These are phyloP conservation scores for Halcyon malimbica DNA, from an alignment of 2,113 vertebrate species.

Conservation along the genomic window DNA sequence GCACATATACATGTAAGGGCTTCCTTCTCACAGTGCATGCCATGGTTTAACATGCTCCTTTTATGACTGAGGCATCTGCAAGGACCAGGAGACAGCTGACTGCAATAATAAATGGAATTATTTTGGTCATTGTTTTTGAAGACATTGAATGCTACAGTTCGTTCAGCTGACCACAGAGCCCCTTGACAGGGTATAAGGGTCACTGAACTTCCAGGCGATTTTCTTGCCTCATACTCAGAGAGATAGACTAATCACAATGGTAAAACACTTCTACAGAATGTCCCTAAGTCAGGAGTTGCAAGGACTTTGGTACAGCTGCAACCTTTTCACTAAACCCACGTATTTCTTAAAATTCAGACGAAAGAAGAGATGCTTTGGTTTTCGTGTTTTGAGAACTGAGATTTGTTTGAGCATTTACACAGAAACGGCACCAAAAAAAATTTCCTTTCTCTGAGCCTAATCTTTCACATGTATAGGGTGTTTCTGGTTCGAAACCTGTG, in stretches of 20 bases:
- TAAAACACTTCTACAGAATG: neutral
- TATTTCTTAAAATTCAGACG: neutral
- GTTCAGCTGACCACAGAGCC: neutral
- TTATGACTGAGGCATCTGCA: neutral
- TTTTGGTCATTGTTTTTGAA: neutral
- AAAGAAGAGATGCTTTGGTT: neutral
- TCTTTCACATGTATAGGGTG: neutral
- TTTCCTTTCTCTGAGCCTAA: neutral
- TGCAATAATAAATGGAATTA: neutral
- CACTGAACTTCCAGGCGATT: neutral
- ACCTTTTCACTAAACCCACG: neutral
- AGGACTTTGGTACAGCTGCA: neutral
- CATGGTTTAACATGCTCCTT: neutral
- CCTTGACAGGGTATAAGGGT: neutral
- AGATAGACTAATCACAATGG: neutral
- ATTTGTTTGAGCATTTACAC: neutral
- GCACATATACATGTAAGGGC: fast-evolving
- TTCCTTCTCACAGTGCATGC: neutral
- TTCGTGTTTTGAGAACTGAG: neutral
- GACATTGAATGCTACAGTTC: neutral
- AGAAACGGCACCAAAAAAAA: neutral
- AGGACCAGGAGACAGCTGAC: neutral
- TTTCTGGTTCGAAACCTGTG: neutral
- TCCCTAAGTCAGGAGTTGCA: neutral
- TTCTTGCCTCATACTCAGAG: neutral